Evolutionary conservation across 2,797 vertebrate species (phyloP).

Genomic region (Oreortyx pictus): DNA sequence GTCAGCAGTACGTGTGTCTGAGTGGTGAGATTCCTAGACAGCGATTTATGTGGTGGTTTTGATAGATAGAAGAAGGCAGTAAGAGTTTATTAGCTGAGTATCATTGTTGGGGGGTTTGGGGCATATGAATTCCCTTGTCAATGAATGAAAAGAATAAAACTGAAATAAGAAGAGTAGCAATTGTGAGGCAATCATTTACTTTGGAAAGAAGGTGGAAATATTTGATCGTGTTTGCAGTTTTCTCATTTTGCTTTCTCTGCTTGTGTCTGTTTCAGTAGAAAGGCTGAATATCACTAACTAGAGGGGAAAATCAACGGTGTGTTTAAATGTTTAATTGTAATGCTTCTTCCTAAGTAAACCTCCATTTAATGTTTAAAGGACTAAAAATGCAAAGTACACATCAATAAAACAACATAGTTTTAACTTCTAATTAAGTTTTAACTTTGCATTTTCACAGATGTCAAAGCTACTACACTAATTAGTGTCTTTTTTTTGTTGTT

Average conservation of each 20-base stretch:
- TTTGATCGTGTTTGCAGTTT: conserved; percentile 25
- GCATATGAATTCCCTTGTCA: conserved; percentile 20
- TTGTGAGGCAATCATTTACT: conserved; percentile 41
- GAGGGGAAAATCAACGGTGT: conserved; percentile 30
- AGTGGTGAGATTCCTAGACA: background rate
- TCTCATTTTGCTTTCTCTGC: conserved; percentile 19
- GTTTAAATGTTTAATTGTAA: conserved; percentile 72
- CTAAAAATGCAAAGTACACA: conserved; percentile 60
- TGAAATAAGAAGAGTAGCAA: conserved; percentile 21
- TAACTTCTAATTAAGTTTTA: conserved; percentile 74
- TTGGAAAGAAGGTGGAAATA: conserved; percentile 28
- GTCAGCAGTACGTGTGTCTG: conserved; percentile 7
- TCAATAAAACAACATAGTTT: conserved; percentile 70
- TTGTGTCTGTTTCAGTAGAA: background rate
- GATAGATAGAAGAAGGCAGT: conserved; percentile 29
- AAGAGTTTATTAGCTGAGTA: conserved; percentile 53
- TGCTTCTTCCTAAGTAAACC: conserved; percentile 50
- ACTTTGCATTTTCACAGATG: conserved; percentile 47
- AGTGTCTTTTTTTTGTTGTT: conserved; percentile 7
- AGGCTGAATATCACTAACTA: conserved; percentile 24
- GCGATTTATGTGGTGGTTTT: conserved; percentile 5
- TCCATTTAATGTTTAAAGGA: conserved; percentile 71
- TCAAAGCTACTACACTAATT: conserved; percentile 61
- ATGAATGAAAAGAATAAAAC: conserved; percentile 46
- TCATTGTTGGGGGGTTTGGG: conserved; percentile 15